phyloP scores from a whole-genome alignment of 2,113 vertebrate genomes.

The Campylorhamphus procurvoides region DNA sequence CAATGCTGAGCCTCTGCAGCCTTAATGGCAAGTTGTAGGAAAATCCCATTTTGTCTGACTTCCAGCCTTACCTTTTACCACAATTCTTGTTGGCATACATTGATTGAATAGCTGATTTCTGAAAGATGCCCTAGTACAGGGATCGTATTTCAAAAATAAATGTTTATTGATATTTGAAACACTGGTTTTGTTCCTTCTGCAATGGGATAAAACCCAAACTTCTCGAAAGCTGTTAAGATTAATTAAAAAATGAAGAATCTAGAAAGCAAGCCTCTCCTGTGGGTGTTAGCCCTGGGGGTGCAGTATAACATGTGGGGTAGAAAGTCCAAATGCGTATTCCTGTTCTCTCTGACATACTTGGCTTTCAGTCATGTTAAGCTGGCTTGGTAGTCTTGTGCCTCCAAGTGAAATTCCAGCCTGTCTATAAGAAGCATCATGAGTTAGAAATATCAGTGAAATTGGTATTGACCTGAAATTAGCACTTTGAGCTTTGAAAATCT shows the following conservation, averaged over 20 bases:
- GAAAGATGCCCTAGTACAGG: neutral
- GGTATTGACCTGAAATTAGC: neutral
- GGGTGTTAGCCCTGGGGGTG: neutral
- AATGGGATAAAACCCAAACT: neutral
- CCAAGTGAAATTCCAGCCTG: neutral
- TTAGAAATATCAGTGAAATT: accelerated
- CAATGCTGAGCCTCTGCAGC: neutral
- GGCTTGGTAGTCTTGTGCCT: neutral
- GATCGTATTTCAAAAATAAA: neutral
- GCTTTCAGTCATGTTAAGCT: neutral
- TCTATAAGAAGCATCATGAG: neutral
- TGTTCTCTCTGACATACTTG: neutral
- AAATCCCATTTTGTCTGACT: neutral
- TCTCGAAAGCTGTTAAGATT: neutral
- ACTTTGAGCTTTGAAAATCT: neutral
- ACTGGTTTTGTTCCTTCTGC: neutral
- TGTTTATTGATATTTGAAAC: neutral
- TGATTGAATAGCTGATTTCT: neutral
- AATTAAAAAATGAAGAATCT: neutral
- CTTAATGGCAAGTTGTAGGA: neutral
- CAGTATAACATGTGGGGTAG: neutral
- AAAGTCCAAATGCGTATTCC: neutral
- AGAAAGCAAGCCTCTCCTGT: neutral
- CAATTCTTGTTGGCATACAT: neutral
- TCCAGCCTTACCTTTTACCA: neutral